Evolutionary conservation across 2,888 invertebrate species (phyloP), one percentile per base, ranked within the genome.

Genomic region (Tenthredo mesomela): DNA sequence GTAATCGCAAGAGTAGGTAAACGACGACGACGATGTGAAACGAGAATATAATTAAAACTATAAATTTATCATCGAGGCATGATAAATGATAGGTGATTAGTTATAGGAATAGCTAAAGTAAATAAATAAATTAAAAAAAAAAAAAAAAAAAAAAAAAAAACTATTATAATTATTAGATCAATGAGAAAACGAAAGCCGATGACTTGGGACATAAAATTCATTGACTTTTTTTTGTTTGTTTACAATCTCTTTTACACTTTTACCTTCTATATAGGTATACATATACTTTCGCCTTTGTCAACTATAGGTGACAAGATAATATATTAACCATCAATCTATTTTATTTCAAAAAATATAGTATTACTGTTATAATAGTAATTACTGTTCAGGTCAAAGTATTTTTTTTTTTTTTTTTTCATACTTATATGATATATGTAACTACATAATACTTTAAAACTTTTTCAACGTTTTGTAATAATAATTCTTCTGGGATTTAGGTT

Each of bases 111-210:
- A n/a, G n/a, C n/a, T n/a, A n/a, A n/a, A n/a, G n/a, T n/a, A n/a
- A n/a, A n/a, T n/a, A n/a, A n/a, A n/a, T n/a, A n/a, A n/a, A n/a
- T n/a, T n/a, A n/a, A n/a, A n/a, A n/a, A n/a, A n/a, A n/a, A n/a
- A n/a, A 25, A 37, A 7, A 25, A 25, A 37, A 7, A 37, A 37
- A 61, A 25, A 61, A 25, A 7, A 7, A 37, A 25, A 25, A 25
- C 25, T n/a, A 54, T n/a, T 25, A 61, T 25, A 61, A 61, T 61
- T 61, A 73, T 9, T 43, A 9, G 21, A 43, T 73, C 43, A 29
- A 73, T 43, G 73, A 43, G 73, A 73, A 73, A 73, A 43, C 73
- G 73, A 73, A 73, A 73, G 73, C 43, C 43, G 21, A 40, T 2
- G 37, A 70, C 33, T 37, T 9, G 70, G 15, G 29, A 18, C 67